Conservation (phyloP, 2,113 vertebrate genomes). For the Ardeotis arabs region DNA sequence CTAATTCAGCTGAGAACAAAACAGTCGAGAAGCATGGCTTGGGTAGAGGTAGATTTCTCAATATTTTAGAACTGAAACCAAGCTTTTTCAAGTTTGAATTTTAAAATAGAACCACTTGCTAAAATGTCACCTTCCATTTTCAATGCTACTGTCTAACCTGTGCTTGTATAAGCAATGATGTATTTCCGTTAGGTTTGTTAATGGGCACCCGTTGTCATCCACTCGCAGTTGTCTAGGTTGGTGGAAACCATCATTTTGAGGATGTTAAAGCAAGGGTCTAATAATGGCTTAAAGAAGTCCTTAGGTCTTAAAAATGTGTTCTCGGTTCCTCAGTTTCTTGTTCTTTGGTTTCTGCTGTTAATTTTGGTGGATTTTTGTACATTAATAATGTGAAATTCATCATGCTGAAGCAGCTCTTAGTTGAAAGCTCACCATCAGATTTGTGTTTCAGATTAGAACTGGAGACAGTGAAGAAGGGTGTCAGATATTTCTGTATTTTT, state of each 20-base stretch:
- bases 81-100: not conserved
- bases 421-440: not conserved
- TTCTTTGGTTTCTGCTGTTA: not conserved
- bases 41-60: not conserved
- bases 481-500: not conserved
- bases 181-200: not conserved
- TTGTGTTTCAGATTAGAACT: not conserved
- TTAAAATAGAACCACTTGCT: not conserved
- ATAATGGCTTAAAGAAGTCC: not conserved
- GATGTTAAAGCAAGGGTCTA: not conserved
- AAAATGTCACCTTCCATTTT: not conserved
- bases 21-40: not conserved
- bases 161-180: rapidly evolving
- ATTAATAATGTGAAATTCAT: not conserved
- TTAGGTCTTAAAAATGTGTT: not conserved
- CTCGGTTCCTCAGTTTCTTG: not conserved
- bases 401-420: not conserved
- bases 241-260: not conserved
- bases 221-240: not conserved
- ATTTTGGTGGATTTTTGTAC: not conserved
- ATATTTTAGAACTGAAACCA: not conserved
- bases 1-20: not conserved
- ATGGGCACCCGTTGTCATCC: not conserved
- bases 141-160: not conserved
- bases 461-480: not conserved